Evolutionary conservation across 1,140 invertebrate species (phyloP).

Genomic region (Agrypnia vestita): DNA sequence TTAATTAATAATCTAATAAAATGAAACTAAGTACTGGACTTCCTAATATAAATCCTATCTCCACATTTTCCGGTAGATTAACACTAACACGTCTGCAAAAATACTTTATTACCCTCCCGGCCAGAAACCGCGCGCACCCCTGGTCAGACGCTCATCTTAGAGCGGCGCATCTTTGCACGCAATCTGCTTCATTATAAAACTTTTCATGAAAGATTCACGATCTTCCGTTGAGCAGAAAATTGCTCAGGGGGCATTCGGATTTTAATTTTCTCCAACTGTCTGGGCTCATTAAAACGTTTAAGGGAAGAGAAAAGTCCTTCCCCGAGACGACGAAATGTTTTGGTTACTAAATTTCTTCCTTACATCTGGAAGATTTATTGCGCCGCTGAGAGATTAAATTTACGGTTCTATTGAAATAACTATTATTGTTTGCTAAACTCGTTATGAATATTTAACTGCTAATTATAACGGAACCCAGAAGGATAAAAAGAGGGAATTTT

Average conservation of each 20-base stretch:
- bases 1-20: no score
- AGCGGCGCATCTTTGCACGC: slow-evolving; percentile 25
- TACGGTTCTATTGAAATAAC: slow-evolving; percentile 16
- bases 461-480: no score
- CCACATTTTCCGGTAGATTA: background rate
- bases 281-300: slow-evolving; percentile 17
- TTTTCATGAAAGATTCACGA: slow-evolving; percentile 38
- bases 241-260: slow-evolving; percentile 37
- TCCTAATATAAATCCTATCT: background rate
- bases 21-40: no score
- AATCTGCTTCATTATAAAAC: slow-evolving; percentile 44
- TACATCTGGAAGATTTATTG: slow-evolving; percentile 6
- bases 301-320: slow-evolving; percentile 4
- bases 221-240: slow-evolving; percentile 36
- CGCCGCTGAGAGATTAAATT: slow-evolving; percentile 7
- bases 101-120: background rate
- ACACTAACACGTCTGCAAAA: slow-evolving; percentile 4
- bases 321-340: slow-evolving; percentile 20
- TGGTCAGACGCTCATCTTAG: background rate
- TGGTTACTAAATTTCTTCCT: slow-evolving; percentile 28
- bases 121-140: background rate
- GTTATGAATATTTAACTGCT: no score
- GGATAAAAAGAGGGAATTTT: no score
- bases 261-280: slow-evolving; percentile 35
- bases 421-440: background rate